These are phyloP conservation scores for Enteromius afrohamiltoni DNA, from an alignment of 2,797 vertebrate genomes.

Conservation along the genomic window DNA sequence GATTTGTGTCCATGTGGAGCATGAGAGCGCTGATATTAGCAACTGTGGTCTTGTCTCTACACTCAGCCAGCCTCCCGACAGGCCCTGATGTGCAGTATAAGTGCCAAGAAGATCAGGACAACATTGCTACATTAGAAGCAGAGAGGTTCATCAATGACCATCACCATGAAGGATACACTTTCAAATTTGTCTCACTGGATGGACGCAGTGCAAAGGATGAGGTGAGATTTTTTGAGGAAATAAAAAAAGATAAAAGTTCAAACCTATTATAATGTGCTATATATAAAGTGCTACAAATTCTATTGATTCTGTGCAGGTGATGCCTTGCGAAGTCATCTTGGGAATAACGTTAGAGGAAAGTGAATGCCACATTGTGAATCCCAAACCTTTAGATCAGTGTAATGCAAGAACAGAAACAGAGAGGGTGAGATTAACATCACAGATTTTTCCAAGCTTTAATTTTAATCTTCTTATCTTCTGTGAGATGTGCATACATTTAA, in stretches of 20 bases:
- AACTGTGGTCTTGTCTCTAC: constrained; percentile 47
- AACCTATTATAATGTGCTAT: not conserved
- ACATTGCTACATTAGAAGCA: constrained; percentile 23
- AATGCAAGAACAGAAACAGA: accelerated
- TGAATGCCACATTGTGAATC: constrained; percentile 60
- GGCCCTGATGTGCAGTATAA: constrained; percentile 17
- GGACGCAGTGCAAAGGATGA: constrained; percentile 1
- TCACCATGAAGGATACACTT: constrained; percentile 69
- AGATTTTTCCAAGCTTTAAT: not conserved
- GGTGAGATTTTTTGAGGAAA: constrained; percentile 50
- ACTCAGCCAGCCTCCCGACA: not conserved
- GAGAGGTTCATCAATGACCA: constrained; percentile 60
- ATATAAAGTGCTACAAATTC: not conserved
- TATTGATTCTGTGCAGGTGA: constrained; percentile 49
- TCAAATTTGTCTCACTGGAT: constrained; percentile 40
- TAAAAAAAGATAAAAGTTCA: too few species aligned
- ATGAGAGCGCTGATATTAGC: constrained; percentile 63
- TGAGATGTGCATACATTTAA: not conserved
- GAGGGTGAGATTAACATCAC: constrained; percentile 35
- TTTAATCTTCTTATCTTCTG: not conserved
- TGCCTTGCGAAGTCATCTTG: constrained; percentile 52
- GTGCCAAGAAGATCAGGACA: constrained; percentile 21
- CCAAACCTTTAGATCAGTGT: constrained; percentile 64
- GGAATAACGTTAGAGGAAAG: constrained; percentile 63
- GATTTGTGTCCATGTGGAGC: not conserved